Evolutionary conservation across 2,113 vertebrate genomes (phyloP).

Genomic region (Danionella cerebrum): DNA sequence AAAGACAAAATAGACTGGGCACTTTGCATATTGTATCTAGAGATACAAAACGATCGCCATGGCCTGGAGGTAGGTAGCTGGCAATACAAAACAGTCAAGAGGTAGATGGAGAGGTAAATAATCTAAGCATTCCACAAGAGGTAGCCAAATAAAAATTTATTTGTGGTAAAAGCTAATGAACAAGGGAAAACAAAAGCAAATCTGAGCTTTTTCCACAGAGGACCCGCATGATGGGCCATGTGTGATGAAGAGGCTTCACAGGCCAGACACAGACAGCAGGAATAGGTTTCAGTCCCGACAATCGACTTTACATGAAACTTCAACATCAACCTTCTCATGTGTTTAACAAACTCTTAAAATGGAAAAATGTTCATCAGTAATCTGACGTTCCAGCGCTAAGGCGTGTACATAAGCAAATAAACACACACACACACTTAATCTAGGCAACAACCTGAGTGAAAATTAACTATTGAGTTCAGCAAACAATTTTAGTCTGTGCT

Average conservation of each 20-base stretch:
- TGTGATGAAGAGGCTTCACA: constrained; percentile 15
- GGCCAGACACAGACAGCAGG: background rate
- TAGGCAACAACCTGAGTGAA: constrained; percentile 9
- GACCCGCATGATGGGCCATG: constrained; percentile 3
- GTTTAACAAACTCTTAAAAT: background rate
- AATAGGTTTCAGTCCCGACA: no score
- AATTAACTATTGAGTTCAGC: constrained; percentile 2
- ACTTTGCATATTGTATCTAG: no score
- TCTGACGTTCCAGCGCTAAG: constrained; percentile 1
- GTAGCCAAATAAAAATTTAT: constrained; percentile 28
- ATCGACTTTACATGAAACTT: background rate
- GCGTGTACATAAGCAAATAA: constrained; percentile 4
- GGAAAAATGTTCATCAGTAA: background rate
- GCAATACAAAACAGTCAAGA: no score
- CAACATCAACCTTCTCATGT: background rate
- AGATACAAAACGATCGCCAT: no score
- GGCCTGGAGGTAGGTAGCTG: no score
- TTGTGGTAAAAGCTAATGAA: constrained; percentile 20
- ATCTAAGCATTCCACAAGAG: background rate
- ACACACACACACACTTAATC: background rate
- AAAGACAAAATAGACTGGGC: no score
- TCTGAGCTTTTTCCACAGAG: background rate
- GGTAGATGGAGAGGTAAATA: background rate
- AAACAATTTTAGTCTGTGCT: background rate
- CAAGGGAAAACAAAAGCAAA: constrained; percentile 12